Evolutionary conservation across 2,888 invertebrate genomes (phyloP).

Genomic region (Geophilus truncorum): DNA sequence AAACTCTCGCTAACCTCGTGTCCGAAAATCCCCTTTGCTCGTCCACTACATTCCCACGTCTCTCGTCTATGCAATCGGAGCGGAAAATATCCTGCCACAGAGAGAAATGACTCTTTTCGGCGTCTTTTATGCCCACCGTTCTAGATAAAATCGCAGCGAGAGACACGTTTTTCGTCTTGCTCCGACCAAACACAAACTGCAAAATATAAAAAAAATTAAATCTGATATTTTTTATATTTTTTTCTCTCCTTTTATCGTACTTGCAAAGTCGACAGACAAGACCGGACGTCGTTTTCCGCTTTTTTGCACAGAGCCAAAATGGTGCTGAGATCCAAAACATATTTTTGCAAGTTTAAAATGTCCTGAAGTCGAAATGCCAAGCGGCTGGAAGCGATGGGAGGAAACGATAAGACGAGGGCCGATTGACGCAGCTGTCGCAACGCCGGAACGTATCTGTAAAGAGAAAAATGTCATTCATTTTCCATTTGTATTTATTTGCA

Average conservation of each 20-base stretch:
- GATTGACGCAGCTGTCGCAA: slow-evolving; percentile 72
- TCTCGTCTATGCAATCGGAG: neutral
- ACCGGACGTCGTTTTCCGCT: slow-evolving; percentile 81
- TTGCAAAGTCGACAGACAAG: slow-evolving; percentile 85
- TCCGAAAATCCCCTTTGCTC: neutral
- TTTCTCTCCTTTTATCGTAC: slow-evolving; percentile 38
- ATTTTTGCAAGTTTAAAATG: slow-evolving; percentile 62
- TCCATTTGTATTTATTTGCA: neutral
- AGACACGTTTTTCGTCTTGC: slow-evolving; percentile 45
- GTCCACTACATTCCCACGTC: neutral
- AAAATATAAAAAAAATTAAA: neutral
- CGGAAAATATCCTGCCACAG: slow-evolving; percentile 79
- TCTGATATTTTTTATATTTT: neutral
- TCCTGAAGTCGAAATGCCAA: slow-evolving; percentile 61
- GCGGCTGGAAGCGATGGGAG: slow-evolving; percentile 44
- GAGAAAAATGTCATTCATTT: slow-evolving; percentile 35
- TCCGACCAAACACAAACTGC: slow-evolving; percentile 36
- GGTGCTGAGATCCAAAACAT: slow-evolving; percentile 64
- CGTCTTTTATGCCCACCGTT: slow-evolving; percentile 79
- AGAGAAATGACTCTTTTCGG: slow-evolving; percentile 72
- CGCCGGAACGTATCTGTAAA: slow-evolving; percentile 56
- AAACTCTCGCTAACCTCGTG: neutral
- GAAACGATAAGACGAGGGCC: slow-evolving; percentile 57
- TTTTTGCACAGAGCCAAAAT: slow-evolving; percentile 74
- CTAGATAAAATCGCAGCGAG: slow-evolving; percentile 58